Conservation (phyloP, 2,888 invertebrate species). For the Drosophila meridiana region DNA sequence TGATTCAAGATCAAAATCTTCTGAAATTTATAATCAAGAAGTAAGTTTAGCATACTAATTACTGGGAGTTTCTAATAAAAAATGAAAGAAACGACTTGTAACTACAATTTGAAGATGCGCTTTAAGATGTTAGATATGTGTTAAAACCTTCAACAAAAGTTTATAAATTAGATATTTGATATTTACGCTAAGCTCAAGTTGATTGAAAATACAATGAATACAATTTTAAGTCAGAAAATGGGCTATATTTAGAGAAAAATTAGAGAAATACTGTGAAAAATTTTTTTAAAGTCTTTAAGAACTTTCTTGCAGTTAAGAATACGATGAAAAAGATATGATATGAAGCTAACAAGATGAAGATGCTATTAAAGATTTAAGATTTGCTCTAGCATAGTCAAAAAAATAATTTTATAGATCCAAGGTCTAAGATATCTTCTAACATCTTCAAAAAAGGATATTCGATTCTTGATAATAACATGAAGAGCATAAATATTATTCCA, state of each 20-base stretch:
- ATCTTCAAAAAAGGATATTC: no score
- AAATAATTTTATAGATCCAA: no score
- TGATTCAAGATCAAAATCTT: constrained; percentile 1
- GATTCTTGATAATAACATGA: no score
- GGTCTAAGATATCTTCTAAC: no score
- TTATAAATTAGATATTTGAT: background rate
- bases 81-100: background rate
- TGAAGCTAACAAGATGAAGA: background rate
- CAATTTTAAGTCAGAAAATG: background rate
- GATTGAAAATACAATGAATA: background rate
- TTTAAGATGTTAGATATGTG: background rate
- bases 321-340: background rate
- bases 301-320: no score
- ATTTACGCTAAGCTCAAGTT: background rate
- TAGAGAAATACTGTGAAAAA: background rate
- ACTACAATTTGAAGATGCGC: background rate
- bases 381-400: no score
- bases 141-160: background rate
- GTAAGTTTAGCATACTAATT: constrained; percentile 6
- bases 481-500: no score
- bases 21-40: background rate
- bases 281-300: background rate
- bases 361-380: no score
- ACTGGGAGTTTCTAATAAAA: background rate
- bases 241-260: background rate